Evolutionary conservation across 2,113 vertebrate species (phyloP).

Genomic region (Electrona antarctica): DNA sequence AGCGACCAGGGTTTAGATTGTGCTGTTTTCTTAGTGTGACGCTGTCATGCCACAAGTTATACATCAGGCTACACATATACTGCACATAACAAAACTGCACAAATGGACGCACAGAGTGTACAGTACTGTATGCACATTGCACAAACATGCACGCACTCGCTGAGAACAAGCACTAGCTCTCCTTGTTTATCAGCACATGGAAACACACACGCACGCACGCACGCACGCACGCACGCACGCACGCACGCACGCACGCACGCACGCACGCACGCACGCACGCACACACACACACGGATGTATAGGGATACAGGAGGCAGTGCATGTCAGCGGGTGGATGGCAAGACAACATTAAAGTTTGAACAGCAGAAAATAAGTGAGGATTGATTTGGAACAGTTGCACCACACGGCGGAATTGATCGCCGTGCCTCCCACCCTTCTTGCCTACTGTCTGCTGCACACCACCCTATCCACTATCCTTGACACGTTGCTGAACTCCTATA

Average conservation of each 20-base stretch:
- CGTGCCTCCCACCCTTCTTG: too few species aligned
- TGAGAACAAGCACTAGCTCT: too few species aligned
- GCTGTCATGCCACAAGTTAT: too few species aligned
- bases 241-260: slow-evolving; percentile 3
- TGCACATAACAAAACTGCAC: too few species aligned
- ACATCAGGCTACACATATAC: too few species aligned
- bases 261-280: neutral
- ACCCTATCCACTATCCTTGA: too few species aligned
- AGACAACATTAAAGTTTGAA: slow-evolving; percentile 24
- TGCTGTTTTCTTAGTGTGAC: too few species aligned
- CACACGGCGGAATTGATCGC: neutral
- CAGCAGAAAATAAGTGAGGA: slow-evolving; percentile 7
- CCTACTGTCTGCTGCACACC: too few species aligned
- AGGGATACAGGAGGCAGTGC: neutral
- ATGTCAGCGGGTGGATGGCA: neutral
- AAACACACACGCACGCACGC: neutral
- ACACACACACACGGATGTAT: neutral
- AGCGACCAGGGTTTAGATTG: too few species aligned
- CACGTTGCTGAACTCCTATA: too few species aligned
- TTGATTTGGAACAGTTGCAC: slow-evolving; percentile 1
- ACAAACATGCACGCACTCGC: too few species aligned
- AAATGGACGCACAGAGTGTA: neutral
- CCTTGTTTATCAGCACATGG: too few species aligned
- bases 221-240: neutral
- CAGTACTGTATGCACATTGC: neutral